Evolutionary conservation across 2,113 vertebrate genomes (phyloP).

Genomic region (Podocnemis expansa): DNA sequence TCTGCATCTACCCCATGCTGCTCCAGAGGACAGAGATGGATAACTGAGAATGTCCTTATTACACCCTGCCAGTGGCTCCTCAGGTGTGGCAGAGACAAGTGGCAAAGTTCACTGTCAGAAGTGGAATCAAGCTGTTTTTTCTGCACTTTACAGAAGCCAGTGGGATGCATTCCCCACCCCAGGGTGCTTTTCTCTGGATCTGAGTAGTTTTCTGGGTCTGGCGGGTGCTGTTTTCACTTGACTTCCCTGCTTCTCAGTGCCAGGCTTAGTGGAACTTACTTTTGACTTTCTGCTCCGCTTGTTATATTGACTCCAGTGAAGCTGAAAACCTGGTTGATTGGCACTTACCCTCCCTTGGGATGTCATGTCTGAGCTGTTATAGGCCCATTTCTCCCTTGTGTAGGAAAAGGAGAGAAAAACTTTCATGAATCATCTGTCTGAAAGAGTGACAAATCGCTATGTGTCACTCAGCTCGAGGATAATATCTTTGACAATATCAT

Average conservation of each 20-base stretch:
- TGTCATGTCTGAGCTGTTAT: neutral
- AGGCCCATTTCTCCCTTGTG: neutral
- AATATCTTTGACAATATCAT: neutral
- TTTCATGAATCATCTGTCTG: neutral
- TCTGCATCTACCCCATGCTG: neutral
- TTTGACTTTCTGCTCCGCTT: neutral
- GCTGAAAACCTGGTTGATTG: neutral
- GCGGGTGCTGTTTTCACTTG: neutral
- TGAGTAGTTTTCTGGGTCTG: neutral
- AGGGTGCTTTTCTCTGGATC: neutral
- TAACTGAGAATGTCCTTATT: fast-evolving
- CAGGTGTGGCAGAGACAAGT: fast-evolving
- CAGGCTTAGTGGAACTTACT: neutral
- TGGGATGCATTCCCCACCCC: neutral
- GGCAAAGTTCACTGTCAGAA: neutral
- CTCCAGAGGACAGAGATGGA: fast-evolving
- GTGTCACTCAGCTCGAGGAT: neutral
- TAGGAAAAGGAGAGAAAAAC: neutral
- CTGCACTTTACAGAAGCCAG: neutral
- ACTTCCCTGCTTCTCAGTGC: neutral
- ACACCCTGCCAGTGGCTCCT: neutral
- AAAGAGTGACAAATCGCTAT: neutral
- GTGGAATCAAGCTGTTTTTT: neutral
- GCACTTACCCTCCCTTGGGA: neutral
- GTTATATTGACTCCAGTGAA: neutral